Percentiles rank a stretch among this genome's conserved stretches.
Evolutionary conservation across 23 tunicate species (phyloP).

Genomic region (Phallusia fumigata): DNA sequence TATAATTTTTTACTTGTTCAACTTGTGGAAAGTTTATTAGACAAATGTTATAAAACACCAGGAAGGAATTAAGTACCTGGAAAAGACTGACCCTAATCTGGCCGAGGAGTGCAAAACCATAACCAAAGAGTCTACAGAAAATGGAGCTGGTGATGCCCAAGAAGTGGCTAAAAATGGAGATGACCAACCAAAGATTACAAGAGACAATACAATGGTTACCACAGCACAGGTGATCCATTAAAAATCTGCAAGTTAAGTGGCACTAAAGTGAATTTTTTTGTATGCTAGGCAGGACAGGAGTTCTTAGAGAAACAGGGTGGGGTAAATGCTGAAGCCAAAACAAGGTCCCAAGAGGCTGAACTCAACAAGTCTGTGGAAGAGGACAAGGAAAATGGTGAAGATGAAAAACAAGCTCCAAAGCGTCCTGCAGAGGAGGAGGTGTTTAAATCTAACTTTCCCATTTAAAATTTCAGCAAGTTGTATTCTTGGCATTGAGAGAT

Average conservation of each 20-base stretch:
- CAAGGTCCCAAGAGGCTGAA: constrained; percentile 65
- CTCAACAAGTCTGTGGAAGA: constrained; percentile 32
- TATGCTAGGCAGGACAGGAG: constrained; percentile 52
- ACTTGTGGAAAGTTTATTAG: too few species aligned
- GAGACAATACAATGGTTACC: constrained; percentile 36
- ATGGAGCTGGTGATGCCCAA: constrained; percentile 82
- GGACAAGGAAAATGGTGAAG: constrained; percentile 33
- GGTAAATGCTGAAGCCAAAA: constrained; percentile 67
- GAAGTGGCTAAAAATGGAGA: constrained; percentile 48
- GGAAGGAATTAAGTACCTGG: constrained; percentile 63
- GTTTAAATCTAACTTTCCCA: too few species aligned
- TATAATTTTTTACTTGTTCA: too few species aligned
- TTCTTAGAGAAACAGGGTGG: constrained; percentile 77
- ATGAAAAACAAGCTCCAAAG: constrained; percentile 50
- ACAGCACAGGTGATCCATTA: constrained; percentile 31
- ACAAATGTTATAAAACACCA: background rate
- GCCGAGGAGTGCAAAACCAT: constrained; percentile 51
- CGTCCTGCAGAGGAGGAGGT: constrained; percentile 43
- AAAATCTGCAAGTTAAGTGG: background rate
- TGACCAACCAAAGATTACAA: constrained; percentile 24
- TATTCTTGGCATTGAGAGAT: too few species aligned
- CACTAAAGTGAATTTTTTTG: background rate
- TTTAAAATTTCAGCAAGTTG: too few species aligned
- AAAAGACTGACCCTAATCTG: constrained; percentile 48
- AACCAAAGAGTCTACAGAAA: constrained; percentile 35